phyloP scores from a whole-genome alignment of 2,888 invertebrate species.

The Agrochola lychnidis region DNA sequence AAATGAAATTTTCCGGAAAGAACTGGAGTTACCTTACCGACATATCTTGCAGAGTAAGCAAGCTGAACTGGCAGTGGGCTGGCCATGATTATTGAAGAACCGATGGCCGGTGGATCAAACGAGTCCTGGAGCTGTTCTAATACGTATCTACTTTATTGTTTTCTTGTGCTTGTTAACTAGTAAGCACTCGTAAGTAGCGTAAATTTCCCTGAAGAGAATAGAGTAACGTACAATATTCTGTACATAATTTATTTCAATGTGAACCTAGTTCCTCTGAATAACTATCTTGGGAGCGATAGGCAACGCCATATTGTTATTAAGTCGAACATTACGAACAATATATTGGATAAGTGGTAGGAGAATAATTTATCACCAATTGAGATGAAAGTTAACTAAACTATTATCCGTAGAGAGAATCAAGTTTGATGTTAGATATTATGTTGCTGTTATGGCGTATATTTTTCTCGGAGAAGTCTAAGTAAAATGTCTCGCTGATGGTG shows the following conservation, averaged over 20 bases:
- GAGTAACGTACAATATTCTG: neutral
- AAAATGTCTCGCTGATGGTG: too few species aligned
- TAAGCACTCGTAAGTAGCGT: too few species aligned
- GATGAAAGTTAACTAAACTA: slow-evolving; percentile 21
- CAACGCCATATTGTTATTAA: slow-evolving; percentile 29
- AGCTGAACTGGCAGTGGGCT: neutral
- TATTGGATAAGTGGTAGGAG: slow-evolving; percentile 40
- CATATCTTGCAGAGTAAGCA: neutral
- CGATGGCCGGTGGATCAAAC: neutral
- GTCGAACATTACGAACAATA: slow-evolving; percentile 40
- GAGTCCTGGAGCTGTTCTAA: neutral
- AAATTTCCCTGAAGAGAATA: neutral
- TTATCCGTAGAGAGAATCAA: slow-evolving; percentile 8
- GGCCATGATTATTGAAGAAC: neutral
- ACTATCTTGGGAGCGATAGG: slow-evolving; percentile 45
- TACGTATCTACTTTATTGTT: neutral
- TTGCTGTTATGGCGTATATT: neutral
- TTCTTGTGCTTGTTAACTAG: neutral
- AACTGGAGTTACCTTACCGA: neutral
- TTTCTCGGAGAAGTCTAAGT: neutral
- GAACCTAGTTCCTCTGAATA: slow-evolving; percentile 38
- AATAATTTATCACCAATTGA: slow-evolving; percentile 46
- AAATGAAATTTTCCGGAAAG: neutral
- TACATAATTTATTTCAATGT: neutral
- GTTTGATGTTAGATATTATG: neutral